Percentiles rank a stretch among this genome's conserved stretches.
Evolutionary conservation across 2,797 vertebrate genomes (phyloP).

Genomic region (Leuciscus waleckii): DNA sequence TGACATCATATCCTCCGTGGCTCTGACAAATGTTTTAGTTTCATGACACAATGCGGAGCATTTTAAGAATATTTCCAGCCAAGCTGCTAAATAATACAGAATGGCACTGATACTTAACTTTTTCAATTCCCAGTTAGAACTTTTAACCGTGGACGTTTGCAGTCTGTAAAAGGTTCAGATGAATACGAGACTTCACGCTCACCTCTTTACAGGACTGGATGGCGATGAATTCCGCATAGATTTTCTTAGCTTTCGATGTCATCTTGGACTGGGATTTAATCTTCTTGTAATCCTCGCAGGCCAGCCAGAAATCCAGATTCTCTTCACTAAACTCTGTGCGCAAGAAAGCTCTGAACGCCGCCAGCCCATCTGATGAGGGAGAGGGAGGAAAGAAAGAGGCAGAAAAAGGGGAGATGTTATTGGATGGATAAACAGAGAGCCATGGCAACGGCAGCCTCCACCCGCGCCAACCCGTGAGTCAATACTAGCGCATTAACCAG

Average conservation of each 20-base stretch:
- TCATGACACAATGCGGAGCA: neutral
- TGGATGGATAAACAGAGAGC: conserved; percentile 50
- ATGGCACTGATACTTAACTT: neutral
- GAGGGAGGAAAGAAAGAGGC: conserved; percentile 41
- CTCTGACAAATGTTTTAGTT: conserved; percentile 22
- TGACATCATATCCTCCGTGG: conserved; percentile 57
- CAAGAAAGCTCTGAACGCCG: conserved; percentile 94
- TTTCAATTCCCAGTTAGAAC: too few species aligned
- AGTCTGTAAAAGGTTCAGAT: neutral
- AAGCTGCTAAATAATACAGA: neutral
- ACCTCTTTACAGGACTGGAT: conserved; percentile 99
- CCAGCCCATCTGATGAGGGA: conserved; percentile 86
- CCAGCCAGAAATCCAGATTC: conserved; percentile 99
- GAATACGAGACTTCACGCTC: conserved; percentile 58
- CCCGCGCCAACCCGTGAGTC: conserved; percentile 34
- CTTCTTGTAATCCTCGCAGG: conserved; percentile 98
- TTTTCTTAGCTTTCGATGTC: conserved; percentile 95
- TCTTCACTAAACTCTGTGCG: conserved; percentile 98
- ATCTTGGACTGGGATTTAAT: conserved; percentile 97
- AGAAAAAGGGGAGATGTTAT: conserved; percentile 67
- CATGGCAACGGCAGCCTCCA: conserved; percentile 73
- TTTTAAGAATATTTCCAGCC: conserved; percentile 8
- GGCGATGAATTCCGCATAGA: conserved; percentile 94
- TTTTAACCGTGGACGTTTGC: neutral
- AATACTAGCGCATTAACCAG: conserved; percentile 32